Conservation (phyloP, 2,888 invertebrate genomes). For the Villa cingulata region DNA sequence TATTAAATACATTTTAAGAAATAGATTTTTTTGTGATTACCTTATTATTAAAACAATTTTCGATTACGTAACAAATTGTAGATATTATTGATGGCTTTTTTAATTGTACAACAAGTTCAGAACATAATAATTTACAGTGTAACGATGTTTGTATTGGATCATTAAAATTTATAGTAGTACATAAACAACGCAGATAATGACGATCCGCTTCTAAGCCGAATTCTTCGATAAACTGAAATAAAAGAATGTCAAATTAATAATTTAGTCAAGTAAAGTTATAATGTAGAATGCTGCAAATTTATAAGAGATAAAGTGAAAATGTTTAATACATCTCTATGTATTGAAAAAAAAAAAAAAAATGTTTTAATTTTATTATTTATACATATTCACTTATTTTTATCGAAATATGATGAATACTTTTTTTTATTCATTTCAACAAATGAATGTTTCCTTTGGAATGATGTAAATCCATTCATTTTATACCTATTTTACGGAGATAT, state of each 20-base stretch:
- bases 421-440: too few relatives aligned
- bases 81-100: conserved; percentile 79
- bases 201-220: conserved; percentile 96
- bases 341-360: too few relatives aligned
- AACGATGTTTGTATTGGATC: conserved; percentile 46
- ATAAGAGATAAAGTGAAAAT: neutral
- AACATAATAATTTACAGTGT: conserved; percentile 61
- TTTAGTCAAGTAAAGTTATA: too few relatives aligned
- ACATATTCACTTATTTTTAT: too few relatives aligned
- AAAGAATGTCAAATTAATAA: too few relatives aligned
- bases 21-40: conserved; percentile 28
- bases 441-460: too few relatives aligned
- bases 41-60: conserved; percentile 67
- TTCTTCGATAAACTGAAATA: conserved; percentile 65
- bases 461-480: too few relatives aligned
- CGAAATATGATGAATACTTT: too few relatives aligned
- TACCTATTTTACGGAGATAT: too few relatives aligned
- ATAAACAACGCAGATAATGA: conserved; percentile 88
- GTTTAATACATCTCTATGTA: too few relatives aligned
- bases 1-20: neutral
- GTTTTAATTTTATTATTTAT: too few relatives aligned
- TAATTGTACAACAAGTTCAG: conserved; percentile 64
- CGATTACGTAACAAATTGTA: conserved; percentile 76
- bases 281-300: too few relatives aligned
- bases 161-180: conserved; percentile 76